Evolutionary conservation across 2,113 vertebrate genomes (phyloP), one percentile per base, ranked within the genome.

Genomic region (Pontoporia blainvillei): DNA sequence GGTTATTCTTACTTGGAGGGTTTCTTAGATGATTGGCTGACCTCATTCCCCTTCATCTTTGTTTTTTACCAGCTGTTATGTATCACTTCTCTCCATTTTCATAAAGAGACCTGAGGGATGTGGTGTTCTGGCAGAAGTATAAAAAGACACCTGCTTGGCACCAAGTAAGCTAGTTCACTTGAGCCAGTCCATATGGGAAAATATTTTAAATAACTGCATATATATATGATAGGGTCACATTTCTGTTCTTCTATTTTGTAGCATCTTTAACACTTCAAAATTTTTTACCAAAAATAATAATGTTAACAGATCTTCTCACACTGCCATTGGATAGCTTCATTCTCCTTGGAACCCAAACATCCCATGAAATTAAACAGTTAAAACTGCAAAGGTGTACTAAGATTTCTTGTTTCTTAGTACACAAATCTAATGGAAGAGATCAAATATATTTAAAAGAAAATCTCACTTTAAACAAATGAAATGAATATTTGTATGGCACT

Each of bases 381-480:
- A 91, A 93, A 93, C 31, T 91, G 61, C 31, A 91, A 52, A 90
- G 71, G 4, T 27, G 29, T 44, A 25, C 59, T 67, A 92, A 52
- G 14, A 88, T 67, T 79, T 87, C 41, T 93, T 81, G 29, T 90
- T 73, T 76, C 59, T 87, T 87, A 92, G 39, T 52, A 64, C 13
- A n/a, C 9, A 92, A 84, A 81, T 61, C n/a, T 41, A 94, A 85
- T 21, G 67, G 49, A 90, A 83, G 39, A 62, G 1, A 39, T 25
- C 4, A 36, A 57, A 61, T 41, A 76, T 31, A 46, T n/a, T 81
- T 21, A 34, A 87, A 89, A 91, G 6, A 67, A 10, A 66, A 72
- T 36, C 29, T 86, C 18, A 75, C 62, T 90, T 93, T 83, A 89
- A 93, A 92, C 62, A 79, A 88, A 87, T 67, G 36, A 93, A 76